These are phyloP conservation scores for Brachionus sp. DNA, from an alignment of 1,140 invertebrate species.

Conservation along the genomic window DNA sequence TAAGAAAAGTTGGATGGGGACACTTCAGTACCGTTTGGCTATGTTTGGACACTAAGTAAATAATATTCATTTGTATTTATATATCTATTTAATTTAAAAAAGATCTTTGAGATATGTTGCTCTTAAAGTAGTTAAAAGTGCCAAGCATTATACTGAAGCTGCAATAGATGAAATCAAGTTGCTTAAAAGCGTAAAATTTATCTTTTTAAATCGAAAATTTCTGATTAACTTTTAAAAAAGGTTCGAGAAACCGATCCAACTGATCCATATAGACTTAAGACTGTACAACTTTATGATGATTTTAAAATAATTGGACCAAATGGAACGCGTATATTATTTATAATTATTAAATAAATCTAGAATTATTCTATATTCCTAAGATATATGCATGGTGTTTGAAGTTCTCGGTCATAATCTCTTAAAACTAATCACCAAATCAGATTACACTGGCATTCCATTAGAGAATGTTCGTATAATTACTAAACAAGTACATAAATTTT, in stretches of 20 bases:
- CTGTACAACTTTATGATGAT: constrained; percentile 92
- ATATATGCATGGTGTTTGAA: constrained; percentile 98
- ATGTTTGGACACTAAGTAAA: constrained; percentile 80
- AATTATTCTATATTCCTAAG: background rate
- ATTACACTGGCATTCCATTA: constrained; percentile 92
- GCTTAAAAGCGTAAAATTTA: constrained; percentile 66
- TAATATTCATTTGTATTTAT: background rate
- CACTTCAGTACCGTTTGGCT: constrained; percentile 98
- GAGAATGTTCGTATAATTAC: constrained; percentile 91
- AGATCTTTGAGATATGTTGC: constrained; percentile 74
- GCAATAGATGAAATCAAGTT: constrained; percentile 97
- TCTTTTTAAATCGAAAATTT: background rate
- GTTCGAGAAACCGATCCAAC: constrained; percentile 78
- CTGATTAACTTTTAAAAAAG: constrained; percentile 51
- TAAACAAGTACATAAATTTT: constrained; percentile 67
- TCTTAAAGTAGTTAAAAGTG: constrained; percentile 96
- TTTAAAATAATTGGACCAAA: constrained; percentile 96
- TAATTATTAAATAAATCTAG: background rate
- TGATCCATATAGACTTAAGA: constrained; percentile 86
- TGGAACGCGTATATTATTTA: constrained; percentile 66
- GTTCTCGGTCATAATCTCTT: constrained; percentile 93
- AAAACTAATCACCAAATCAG: constrained; percentile 94
- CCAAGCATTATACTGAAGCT: constrained; percentile 93
- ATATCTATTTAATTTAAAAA: background rate
- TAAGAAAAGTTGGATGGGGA: constrained; percentile 93